Evolutionary conservation across 2,797 vertebrate species (phyloP).

Genomic region (Gouania willdenowi): DNA sequence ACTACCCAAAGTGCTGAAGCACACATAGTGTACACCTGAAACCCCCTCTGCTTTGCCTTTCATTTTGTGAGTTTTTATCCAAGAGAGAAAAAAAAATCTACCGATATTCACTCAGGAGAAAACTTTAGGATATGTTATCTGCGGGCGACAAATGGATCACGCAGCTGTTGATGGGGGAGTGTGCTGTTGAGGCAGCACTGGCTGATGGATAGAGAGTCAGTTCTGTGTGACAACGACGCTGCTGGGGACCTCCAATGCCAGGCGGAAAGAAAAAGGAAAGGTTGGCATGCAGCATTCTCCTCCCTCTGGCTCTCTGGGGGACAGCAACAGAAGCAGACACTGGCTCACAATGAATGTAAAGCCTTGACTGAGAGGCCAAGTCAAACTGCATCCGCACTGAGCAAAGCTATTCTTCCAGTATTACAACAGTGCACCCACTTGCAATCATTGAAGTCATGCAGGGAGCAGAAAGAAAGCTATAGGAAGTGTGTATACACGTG

Average conservation of each 20-base stretch:
- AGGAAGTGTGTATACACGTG: conserved; percentile 37
- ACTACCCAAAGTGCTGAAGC: not conserved
- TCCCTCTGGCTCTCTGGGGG: conserved; percentile 29
- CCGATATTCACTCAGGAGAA: not conserved
- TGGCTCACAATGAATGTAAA: conserved; percentile 55
- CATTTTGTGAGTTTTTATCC: not conserved
- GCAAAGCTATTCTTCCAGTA: conserved; percentile 20
- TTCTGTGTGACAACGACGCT: conserved; percentile 34
- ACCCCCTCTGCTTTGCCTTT: not conserved
- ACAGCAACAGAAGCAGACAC: conserved; percentile 29
- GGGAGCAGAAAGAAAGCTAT: conserved; percentile 8
- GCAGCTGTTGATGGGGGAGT: conserved; percentile 6
- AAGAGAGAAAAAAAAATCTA: not conserved
- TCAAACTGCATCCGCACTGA: conserved; percentile 38
- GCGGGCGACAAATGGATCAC: conserved; percentile 26
- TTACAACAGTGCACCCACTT: conserved; percentile 30
- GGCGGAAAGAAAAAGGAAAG: conserved; percentile 13
- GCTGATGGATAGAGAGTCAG: conserved; percentile 45
- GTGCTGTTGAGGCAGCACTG: not conserved
- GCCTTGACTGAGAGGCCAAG: conserved; percentile 39
- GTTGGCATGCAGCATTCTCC: conserved; percentile 19
- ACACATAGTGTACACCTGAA: not conserved
- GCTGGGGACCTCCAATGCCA: conserved; percentile 37
- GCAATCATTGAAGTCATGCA: conserved; percentile 10
- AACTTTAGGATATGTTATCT: conserved; percentile 17